phyloP scores from a whole-genome alignment of 2,113 vertebrate genomes.

The Amphiprion percula region DNA sequence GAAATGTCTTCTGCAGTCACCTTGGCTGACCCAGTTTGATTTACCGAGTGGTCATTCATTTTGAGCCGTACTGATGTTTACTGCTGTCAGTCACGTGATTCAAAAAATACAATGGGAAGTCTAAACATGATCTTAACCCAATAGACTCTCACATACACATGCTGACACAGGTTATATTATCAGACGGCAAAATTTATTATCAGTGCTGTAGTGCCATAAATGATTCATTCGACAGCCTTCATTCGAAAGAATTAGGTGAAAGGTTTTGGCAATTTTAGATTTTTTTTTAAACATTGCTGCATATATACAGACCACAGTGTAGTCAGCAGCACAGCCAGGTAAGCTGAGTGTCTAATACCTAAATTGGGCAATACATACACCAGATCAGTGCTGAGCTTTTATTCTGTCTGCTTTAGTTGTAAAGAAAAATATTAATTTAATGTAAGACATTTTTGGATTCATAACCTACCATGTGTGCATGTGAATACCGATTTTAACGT shows the following conservation, averaged over 20 bases:
- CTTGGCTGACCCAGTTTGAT: conserved; percentile 64
- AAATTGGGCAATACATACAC: background rate
- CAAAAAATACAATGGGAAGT: conserved; percentile 5
- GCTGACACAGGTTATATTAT: background rate
- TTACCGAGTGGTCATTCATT: conserved; percentile 24
- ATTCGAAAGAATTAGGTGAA: too few species aligned
- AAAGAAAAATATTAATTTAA: background rate
- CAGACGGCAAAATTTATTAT: background rate
- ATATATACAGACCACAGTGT: background rate
- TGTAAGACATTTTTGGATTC: too few species aligned
- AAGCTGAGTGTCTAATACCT: background rate
- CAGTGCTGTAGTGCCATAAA: background rate
- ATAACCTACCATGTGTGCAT: background rate
- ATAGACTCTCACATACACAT: background rate
- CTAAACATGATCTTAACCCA: conserved; percentile 17
- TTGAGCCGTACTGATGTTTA: conserved; percentile 52
- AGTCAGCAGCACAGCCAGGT: background rate
- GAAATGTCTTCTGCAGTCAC: conserved; percentile 61
- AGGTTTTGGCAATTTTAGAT: background rate
- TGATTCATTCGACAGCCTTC: background rate
- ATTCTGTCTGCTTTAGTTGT: background rate
- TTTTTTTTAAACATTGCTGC: too few species aligned
- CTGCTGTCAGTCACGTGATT: conserved; percentile 55
- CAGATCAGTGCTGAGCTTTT: background rate
- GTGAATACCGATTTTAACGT: background rate